phyloP scores from a whole-genome alignment of 30 jellyfish, hydroid and myxozoan genomes.

The Phacellophora camtschatica region DNA sequence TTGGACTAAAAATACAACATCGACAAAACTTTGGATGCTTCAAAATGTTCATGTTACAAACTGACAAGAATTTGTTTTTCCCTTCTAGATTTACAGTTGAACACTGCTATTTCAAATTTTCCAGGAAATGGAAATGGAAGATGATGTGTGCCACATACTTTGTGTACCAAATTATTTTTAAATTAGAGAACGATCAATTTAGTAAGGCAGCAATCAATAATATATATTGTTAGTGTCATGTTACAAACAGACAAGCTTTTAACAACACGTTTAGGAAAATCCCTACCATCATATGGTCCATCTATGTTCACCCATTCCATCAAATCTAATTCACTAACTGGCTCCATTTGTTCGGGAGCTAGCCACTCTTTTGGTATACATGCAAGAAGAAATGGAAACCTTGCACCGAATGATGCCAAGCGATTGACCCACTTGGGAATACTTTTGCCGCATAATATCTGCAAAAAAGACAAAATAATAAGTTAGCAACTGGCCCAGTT shows the following conservation, averaged over 20 bases:
- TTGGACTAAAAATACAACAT: too few relatives aligned
- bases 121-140: too few relatives aligned
- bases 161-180: too few relatives aligned
- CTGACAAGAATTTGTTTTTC: too few relatives aligned
- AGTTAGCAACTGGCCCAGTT: too few relatives aligned
- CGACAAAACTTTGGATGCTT: too few relatives aligned
- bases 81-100: too few relatives aligned
- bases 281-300: constrained; percentile 36
- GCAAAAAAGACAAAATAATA: neutral
- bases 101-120: too few relatives aligned
- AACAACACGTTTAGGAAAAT: neutral
- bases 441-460: constrained; percentile 86
- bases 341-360: constrained; percentile 77
- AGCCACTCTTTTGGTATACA: constrained; percentile 98
- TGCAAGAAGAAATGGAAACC: constrained; percentile 88
- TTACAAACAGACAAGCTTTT: neutral
- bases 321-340: constrained; percentile 49
- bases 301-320: constrained; percentile 92
- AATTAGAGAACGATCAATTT: too few relatives aligned
- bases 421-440: constrained; percentile 93
- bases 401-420: constrained; percentile 87
- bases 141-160: too few relatives aligned
- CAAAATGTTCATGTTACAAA: too few relatives aligned
- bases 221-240: neutral
- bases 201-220: neutral